Base-by-base conservation (phyloP, 2,888 invertebrate genomes). In the Drosophila meridionalis region DNA sequence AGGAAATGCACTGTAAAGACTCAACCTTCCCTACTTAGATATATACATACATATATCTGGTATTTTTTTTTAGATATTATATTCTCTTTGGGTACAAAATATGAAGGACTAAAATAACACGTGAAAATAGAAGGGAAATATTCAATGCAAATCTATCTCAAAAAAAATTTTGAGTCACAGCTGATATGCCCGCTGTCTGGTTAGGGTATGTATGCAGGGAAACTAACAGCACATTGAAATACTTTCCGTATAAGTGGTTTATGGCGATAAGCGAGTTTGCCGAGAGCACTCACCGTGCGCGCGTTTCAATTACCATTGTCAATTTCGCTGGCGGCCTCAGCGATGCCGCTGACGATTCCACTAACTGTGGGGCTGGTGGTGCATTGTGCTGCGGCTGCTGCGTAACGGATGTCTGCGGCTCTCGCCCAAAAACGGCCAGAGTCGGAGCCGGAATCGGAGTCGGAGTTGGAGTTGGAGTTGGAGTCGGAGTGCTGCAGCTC, bases 281-380 rank as follows among this genome's bases (percentile, higher is more conserved):
- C 69, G 57, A 78, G 74, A 80, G 74, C 78, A 86, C 80, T 83
- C 77, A 71, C 75, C 72, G 78, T 76, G 55, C 73, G 80, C 77
- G 70, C 77, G 70, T 83, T 83, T 83, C 80, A 86, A 83, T 83
- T 86, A 75, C 82, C 83, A 78, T 83, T 83, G 83, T 86, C 81
- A 86, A 80, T 83, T 78, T 68, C 67, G 57, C 50, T 65, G 66
- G 60, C 65, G 56, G 42, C 38, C n/a, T 28, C 69, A 14, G 38
- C 38, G 48, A 32, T 68, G 55, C 59, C 43, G 30, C 45, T 45
- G 63, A 56, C 45, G 63, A 58, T 47, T 20, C 59, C 52, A 47
- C 36, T 32, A 42, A 42, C 26, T 12, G 32, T 58, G 58, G 47
- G 34, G 58, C 48, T 66, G 65, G 40, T 59, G 58, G 34, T 43